Evolutionary conservation across 2,888 invertebrate species (phyloP), one percentile per base, ranked within the genome.

Genomic region (Aethes cnicana): DNA sequence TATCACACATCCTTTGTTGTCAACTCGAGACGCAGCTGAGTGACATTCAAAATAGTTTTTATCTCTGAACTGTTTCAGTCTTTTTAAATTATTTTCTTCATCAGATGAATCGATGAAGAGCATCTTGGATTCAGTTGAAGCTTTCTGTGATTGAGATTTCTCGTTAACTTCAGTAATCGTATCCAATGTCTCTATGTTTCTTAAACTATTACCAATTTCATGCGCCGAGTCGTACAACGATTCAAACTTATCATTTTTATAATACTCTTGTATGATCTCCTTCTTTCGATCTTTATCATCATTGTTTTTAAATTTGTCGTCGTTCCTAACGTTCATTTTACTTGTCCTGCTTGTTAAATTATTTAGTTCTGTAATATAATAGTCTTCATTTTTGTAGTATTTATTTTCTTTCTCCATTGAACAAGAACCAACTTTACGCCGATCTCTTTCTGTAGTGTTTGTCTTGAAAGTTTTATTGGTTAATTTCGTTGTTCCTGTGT

Each of bases 11-110:
- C 64, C 66, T 41, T 64, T 74, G 3, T 48, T 64, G 12, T 72
- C 70, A 0, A 84, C 61, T 47, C 83, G 76, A 6, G 78, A 78
- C 65, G 71, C 81, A 1, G 86, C 84, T 0, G 92, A 91, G 63
- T 92, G 92, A n/a, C 92, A 92, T 58, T 93, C 92, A 53, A 92
- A 92, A 62, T 91, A 93, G 62, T 92, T 91, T 4, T 90, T 77
- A 1, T 85, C 74, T 8, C 93, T 81, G 58, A 92, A 93, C 58
- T 86, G 79, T 54, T 81, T 84, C n/a, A 89, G 43, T 3, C 70
- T 61, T 17, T 69, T 57, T 0, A 84, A 65, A 14, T 62, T 77
- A 8, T 64, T 37, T 14, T 73, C 76, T 2, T 73, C 71, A 1
- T 77, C 75, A 0, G 68, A 64, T 17, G 78, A 69, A 0, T 69